Conservation (phyloP, 1,140 invertebrate genomes). For the Heliothis virescens region DNA sequence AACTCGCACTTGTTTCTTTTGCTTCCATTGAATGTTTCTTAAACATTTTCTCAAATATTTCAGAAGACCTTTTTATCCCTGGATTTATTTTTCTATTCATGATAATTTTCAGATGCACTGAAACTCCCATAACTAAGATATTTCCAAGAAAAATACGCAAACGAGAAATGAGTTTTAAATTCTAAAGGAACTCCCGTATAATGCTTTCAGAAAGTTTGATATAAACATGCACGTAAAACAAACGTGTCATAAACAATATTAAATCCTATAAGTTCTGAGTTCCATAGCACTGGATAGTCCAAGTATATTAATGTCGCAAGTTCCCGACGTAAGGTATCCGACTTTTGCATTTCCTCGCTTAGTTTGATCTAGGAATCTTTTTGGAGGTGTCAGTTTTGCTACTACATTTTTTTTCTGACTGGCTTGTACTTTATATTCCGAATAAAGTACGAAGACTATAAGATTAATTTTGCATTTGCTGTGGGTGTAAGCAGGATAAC, state of each 20-base stretch:
- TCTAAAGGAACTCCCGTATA: constrained; percentile 42
- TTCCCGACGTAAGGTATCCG: constrained; percentile 65
- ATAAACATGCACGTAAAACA: constrained; percentile 70
- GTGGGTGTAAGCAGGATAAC: too few species aligned
- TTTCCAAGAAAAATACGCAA: constrained; percentile 26
- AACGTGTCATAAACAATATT: constrained; percentile 79
- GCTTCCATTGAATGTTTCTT: not conserved
- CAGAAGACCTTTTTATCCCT: too few species aligned
- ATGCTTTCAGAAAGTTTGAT: constrained; percentile 52
- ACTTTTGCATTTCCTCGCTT: constrained; percentile 72
- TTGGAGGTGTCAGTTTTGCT: not conserved
- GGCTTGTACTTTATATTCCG: too few species aligned
- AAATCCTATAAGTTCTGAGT: constrained; percentile 69
- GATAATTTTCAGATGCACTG: too few species aligned
- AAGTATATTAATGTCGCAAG: constrained; percentile 73
- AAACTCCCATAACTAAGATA: constrained; percentile 11
- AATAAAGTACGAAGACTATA: too few species aligned
- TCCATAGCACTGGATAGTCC: constrained; percentile 55
- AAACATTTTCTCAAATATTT: too few species aligned
- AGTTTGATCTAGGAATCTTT: constrained; percentile 48
- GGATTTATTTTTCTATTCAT: too few species aligned
- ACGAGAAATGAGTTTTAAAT: constrained; percentile 42
- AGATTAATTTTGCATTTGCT: too few species aligned
- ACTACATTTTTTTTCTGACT: not conserved
- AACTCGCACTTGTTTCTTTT: too few species aligned